Evolutionary conservation across 2,113 vertebrate species (phyloP).

Genomic region (Bubo blakistoni): DNA sequence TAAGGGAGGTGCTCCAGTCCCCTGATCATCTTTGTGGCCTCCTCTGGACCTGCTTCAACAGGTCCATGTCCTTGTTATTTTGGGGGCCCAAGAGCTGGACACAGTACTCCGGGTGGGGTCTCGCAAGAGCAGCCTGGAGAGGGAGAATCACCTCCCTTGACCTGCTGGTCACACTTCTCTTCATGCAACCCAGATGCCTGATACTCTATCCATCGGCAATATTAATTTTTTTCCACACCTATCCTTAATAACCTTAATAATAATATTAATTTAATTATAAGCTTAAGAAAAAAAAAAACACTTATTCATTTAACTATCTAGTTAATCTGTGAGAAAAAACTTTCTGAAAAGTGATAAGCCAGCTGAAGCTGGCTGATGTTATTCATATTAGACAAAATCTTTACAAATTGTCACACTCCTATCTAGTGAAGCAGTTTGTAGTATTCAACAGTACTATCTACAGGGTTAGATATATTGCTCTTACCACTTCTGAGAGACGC

Average conservation of each 20-base stretch:
- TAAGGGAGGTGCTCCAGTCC: too few relatives aligned
- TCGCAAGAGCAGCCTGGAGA: too few relatives aligned
- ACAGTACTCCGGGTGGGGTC: too few relatives aligned
- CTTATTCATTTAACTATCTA: not conserved
- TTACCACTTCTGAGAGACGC: not conserved
- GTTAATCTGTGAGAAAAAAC: not conserved
- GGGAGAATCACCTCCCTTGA: too few relatives aligned
- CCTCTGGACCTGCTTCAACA: too few relatives aligned
- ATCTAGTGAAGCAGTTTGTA: not conserved
- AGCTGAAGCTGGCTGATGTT: not conserved
- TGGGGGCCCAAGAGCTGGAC: too few relatives aligned
- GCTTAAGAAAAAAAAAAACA: not conserved
- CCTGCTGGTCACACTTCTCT: too few relatives aligned
- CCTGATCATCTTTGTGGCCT: too few relatives aligned
- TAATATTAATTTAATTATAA: not conserved
- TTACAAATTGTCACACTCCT: not conserved
- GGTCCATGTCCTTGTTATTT: too few relatives aligned
- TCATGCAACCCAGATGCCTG: not conserved
- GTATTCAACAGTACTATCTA: not conserved
- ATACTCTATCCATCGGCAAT: not conserved
- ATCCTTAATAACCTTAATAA: not conserved
- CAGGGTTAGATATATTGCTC: not conserved
- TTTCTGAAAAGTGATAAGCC: not conserved
- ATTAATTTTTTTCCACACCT: not conserved
- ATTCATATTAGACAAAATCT: not conserved